Conservation (phyloP, 2,888 invertebrate genomes). For the Hololepta plana region DNA sequence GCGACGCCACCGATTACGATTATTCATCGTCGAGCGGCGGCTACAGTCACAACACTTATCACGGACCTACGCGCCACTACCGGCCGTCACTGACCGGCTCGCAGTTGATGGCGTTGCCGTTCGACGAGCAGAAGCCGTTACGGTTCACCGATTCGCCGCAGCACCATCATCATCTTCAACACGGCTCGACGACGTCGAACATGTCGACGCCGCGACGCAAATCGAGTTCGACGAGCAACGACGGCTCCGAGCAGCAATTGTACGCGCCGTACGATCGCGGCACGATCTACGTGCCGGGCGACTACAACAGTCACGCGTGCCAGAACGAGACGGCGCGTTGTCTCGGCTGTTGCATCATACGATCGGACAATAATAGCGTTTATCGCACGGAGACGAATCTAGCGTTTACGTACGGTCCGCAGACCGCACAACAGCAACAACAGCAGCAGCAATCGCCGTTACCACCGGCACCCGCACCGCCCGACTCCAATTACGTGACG, state of each 20-base stretch:
- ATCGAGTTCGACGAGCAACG: constrained; percentile 50
- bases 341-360: constrained; percentile 15
- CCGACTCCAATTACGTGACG: constrained; percentile 18
- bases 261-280: constrained; percentile 27
- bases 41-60: constrained; percentile 76
- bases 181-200: no score
- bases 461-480: constrained; percentile 10
- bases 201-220: constrained; percentile 44
- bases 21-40: constrained; percentile 36
- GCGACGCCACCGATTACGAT: constrained; percentile 30
- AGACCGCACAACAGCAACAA: background rate
- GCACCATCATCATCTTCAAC: constrained; percentile 42
- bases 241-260: constrained; percentile 38
- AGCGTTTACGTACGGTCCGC: constrained; percentile 5
- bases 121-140: constrained; percentile 42
- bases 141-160: constrained; percentile 60
- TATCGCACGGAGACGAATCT: constrained; percentile 14
- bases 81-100: constrained; percentile 41
- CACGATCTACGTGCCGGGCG: constrained; percentile 28
- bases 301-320: constrained; percentile 21
- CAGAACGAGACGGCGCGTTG: constrained; percentile 20
- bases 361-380: constrained; percentile 15
- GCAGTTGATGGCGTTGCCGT: constrained; percentile 25
- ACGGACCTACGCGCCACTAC: constrained; percentile 64
- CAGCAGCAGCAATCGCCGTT: constrained; percentile 5